Evolutionary conservation across 2,888 invertebrate genomes (phyloP), one percentile per base, ranked within the genome.

Genomic region (Nymphalis polychloros): DNA sequence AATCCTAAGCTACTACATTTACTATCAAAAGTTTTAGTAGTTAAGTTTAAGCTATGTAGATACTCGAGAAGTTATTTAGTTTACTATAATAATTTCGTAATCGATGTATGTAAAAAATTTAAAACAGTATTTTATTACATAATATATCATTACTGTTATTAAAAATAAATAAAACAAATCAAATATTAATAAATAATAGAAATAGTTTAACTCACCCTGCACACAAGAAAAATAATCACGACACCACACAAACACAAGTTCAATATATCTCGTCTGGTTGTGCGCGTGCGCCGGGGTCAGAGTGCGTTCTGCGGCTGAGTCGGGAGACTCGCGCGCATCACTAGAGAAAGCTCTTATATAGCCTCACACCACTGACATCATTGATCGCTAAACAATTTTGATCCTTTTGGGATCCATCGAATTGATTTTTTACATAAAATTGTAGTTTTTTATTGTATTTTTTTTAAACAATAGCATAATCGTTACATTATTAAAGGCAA

Each of bases 341-440:
- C 66, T 73, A 84, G 92, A 87, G 92, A 92, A 90, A 91, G 92
- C 89, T 84, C 78, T 90, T 92, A 90, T 92, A 92, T 92, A 92
- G 90, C 90, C 85, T 89, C 83, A 80, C 81, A 77, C 86, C 31
- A 87, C 62, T 59, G 62, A 19, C 85, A 84, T 79, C 78, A 75
- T 76, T 52, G 52, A 52, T 80, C 80, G 81, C 79, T 72, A 55
- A 79, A 75, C 69, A 71, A 73, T 68, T 85, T 87, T 85, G 84
- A 80, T 87, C 87, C 86, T 75, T 75, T 70, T 59, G 68, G 70
- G 61, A 73, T 69, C 68, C 72, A 68, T 71, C 64, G 46, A 35
- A 35, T 13, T 57, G 13, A 35, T 55, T 55, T 55, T 55, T 31
- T 55, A 31, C 17, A 31, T 55, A 16, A 31, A 31, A 31, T 55